Evolutionary conservation across 2,888 invertebrate genomes (phyloP), one percentile per base, ranked within the genome.

Genomic region (Xylota sylvarum): DNA sequence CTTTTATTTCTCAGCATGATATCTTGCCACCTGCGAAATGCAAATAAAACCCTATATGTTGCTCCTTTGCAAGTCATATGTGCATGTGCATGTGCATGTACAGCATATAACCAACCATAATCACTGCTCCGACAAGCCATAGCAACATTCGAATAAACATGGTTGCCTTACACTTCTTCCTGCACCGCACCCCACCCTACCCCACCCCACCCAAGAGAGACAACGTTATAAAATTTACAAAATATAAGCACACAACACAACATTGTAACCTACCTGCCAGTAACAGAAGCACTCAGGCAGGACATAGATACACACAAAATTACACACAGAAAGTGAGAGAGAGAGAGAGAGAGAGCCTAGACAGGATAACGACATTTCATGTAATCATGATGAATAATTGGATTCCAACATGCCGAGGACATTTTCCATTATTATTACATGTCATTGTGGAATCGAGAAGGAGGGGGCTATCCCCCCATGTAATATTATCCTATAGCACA

Each of bases 381-480:
- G 77, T 86, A 86, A 86, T 86, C 86, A 81, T 82, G 73, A 86
- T 86, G 86, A 86, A 82, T 86, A 86, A 86, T 86, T 86, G 86
- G 82, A 86, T 86, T 86, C 69, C 81, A 82, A 78, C 82, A 81
- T 86, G 86, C 73, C 69, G 82, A 86, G 86, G 86, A 86, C 86
- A 86, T 86, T 86, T 86, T 77, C 86, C 86, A 86, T 86, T 86
- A 86, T 82, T 86, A 86, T 78, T 69, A 74, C 86, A 86, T 82
- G 82, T 78, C 82, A 82, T 73, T 86, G 80, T 72, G 65, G 14
- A 77, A 72, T 85, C 70, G 48, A 40, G 69, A 43, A 50, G 52
- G 52, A 23, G 74, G 48, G 46, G 30, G 14, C 5, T 1, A 12
- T 43, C 0, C n/a, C 9, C 35, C 48, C 64, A 27, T 74, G 64